Conservation (phyloP, 2,888 invertebrate species). For the Hirtodrosophila alboralis region DNA sequence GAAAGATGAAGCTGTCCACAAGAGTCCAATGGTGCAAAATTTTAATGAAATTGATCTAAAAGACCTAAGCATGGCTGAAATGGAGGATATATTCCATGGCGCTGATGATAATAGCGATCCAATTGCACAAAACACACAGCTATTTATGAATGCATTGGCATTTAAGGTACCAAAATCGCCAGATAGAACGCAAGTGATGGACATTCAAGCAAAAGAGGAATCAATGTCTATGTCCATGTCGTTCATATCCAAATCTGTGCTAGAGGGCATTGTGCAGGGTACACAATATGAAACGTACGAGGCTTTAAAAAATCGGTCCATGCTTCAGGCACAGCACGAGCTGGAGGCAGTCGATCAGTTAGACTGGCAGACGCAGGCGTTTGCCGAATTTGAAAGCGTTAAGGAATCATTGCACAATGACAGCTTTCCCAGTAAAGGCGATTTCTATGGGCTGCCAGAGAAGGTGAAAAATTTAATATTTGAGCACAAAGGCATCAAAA, state of each 20-base stretch:
- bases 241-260: conserved; percentile 40
- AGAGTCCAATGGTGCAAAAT: conserved; percentile 2
- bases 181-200: conserved; percentile 7
- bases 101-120: conserved; percentile 43
- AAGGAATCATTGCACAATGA: conserved; percentile 17
- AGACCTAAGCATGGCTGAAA: conserved; percentile 49
- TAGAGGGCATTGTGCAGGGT: conserved; percentile 68
- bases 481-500: conserved; percentile 90
- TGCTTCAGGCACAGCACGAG: conserved; percentile 42
- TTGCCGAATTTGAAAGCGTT: conserved; percentile 56
- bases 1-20: neutral
- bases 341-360: conserved; percentile 61
- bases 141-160: conserved; percentile 80
- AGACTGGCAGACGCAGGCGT: conserved; percentile 81
- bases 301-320: conserved; percentile 63
- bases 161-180: conserved; percentile 68
- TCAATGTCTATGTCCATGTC: conserved; percentile 45
- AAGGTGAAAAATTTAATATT: conserved; percentile 89
- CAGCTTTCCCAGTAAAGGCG: conserved; percentile 82
- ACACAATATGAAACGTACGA: conserved; percentile 81
- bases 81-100: conserved; percentile 61
- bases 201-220: conserved; percentile 25
- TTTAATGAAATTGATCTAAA: conserved; percentile 70
- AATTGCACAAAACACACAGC: conserved; percentile 80
- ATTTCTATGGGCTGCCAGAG: conserved; percentile 92